Evolutionary conservation across 2,888 invertebrate genomes (phyloP), one percentile per base, ranked within the genome.

Genomic region (Drosophila nigricruria): DNA sequence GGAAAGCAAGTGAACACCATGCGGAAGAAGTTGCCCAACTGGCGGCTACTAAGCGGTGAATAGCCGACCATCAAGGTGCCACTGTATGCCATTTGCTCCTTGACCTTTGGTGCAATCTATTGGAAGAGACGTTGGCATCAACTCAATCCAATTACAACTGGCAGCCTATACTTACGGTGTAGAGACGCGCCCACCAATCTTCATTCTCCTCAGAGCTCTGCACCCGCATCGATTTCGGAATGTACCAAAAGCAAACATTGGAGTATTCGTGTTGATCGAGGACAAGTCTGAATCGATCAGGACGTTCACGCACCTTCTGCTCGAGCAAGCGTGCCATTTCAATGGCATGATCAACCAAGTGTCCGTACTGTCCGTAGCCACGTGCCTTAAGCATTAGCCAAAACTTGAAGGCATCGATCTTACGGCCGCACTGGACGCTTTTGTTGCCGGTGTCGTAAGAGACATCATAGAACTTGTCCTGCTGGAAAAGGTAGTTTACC

Each of bases 301-400:
- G 95, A 25, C 94, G 93, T 0, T 83, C 79, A 0, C 93, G 91
- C 1, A 96, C 93, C 52, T 94, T 92, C 3, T 94, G 88, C 42
- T 93, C 90, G 74, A 96, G 95, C 84, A 94, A 94, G 77, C 94
- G 93, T 0, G 96, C 94, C 59, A 94, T 93, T 3, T 94, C 93
- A 93, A 97, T 95, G 0, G 95, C 94, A 56, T 94, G 94, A 78
- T 97, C 96, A 0, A 96, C 94, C 0, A 96, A 93, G 0, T 89
- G 80, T 52, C 93, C 93, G 2, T 96, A 93, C 0, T 95, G 95
- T 0, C 88, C 88, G 53, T 95, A 94, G 0, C 97, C 97, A 0
- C 96, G 94, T 0, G 97, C 96, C 90, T 97, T 96, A 95, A 98
- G 97, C 96, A 97, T 97, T 75, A 97, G 92, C 98, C 98, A 98